Evolutionary conservation across 2,888 invertebrate species (phyloP).

Genomic region (Drosophila cognata): DNA sequence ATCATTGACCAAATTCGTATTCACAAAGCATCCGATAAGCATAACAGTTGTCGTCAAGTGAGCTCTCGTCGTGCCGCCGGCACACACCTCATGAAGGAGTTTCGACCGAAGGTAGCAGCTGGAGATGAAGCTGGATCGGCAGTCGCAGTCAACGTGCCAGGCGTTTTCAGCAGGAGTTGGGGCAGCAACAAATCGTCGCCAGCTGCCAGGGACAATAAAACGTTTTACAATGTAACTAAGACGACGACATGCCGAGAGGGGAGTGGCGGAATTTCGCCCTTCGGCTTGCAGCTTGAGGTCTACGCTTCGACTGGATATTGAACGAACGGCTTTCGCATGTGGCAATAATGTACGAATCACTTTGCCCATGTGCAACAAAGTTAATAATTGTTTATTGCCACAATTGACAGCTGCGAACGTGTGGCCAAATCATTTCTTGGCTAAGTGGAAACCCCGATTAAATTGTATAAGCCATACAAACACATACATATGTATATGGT

Average conservation of each 20-base stretch:
- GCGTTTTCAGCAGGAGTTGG: background rate
- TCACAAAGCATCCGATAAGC: slow-evolving; percentile 80
- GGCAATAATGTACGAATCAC: slow-evolving; percentile 72
- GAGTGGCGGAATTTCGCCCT: background rate
- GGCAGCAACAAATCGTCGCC: slow-evolving; percentile 74
- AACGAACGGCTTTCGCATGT: slow-evolving; percentile 49
- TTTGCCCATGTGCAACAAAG: slow-evolving; percentile 54
- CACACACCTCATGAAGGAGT: slow-evolving; percentile 38
- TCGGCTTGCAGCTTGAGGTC: slow-evolving; percentile 3
- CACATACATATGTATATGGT: background rate
- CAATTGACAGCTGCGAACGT: slow-evolving; percentile 21
- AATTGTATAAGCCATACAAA: background rate
- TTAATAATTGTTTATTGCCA: slow-evolving; percentile 40
- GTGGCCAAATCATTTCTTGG: background rate
- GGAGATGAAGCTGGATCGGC: slow-evolving; percentile 4
- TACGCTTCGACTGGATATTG: slow-evolving; percentile 10
- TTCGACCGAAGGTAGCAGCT: slow-evolving; percentile 3
- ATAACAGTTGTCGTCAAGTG: slow-evolving; percentile 77
- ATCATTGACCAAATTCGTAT: slow-evolving; percentile 69
- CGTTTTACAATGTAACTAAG: slow-evolving; percentile 79
- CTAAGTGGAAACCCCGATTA: background rate
- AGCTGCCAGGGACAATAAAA: slow-evolving; percentile 74
- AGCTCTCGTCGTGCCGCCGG: slow-evolving; percentile 62
- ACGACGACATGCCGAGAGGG: slow-evolving; percentile 60
- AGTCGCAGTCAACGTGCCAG: background rate